Percentiles rank a stretch among this genome's conserved stretches.
Evolutionary conservation across 2,888 invertebrate species (phyloP).

Genomic region (Salpingus planirostris): DNA sequence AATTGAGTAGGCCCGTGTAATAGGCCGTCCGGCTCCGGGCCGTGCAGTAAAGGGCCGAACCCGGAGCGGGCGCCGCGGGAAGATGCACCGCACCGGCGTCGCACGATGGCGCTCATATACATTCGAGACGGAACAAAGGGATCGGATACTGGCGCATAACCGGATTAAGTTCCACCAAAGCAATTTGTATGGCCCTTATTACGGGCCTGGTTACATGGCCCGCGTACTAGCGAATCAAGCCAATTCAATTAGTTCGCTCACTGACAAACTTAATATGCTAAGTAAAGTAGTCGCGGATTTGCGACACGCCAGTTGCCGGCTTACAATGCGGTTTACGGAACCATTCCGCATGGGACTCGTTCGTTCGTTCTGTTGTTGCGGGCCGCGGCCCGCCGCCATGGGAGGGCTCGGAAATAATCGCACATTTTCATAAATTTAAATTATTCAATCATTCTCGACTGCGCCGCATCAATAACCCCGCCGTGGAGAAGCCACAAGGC

Average conservation of each 20-base stretch:
- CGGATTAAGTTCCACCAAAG: slow-evolving; percentile 37
- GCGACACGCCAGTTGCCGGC: too few species aligned
- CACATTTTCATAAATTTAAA: too few species aligned
- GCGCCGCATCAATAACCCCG: too few species aligned
- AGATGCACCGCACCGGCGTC: not conserved
- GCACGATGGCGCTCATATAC: slow-evolving; percentile 17
- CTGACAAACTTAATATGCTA: slow-evolving; percentile 38
- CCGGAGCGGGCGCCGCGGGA: not conserved
- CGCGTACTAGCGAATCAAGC: slow-evolving; percentile 36
- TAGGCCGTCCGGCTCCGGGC: not conserved
- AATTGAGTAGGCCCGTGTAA: not conserved
- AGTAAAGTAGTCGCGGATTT: slow-evolving; percentile 36
- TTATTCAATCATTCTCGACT: too few species aligned
- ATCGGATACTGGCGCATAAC: slow-evolving; percentile 31
- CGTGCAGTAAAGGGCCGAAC: not conserved
- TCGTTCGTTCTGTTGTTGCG: too few species aligned
- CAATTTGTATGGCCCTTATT: slow-evolving; percentile 38
- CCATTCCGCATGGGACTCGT: too few species aligned
- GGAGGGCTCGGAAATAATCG: too few species aligned
- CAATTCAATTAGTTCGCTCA: slow-evolving; percentile 37
- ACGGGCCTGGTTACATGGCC: slow-evolving; percentile 35
- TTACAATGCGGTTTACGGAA: too few species aligned
- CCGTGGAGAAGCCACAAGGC: too few species aligned
- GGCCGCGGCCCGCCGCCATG: too few species aligned
- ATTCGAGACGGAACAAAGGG: slow-evolving; percentile 29